phyloP scores from a whole-genome alignment of 2,888 invertebrate species.

The Synergus laeviventris region DNA sequence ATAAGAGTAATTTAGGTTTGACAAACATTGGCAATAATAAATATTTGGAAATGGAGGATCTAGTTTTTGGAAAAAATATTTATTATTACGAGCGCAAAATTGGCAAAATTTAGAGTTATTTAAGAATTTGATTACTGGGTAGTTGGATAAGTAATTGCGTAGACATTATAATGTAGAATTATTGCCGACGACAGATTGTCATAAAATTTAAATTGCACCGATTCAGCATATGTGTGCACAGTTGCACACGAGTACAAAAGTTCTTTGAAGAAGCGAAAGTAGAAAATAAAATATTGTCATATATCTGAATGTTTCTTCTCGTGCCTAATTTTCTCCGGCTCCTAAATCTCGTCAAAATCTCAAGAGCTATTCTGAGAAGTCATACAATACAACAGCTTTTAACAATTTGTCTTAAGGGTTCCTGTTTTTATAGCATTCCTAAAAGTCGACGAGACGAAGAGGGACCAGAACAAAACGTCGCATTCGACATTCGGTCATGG shows the following conservation, averaged over 20 bases:
- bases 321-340: neutral
- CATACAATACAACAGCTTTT: no score
- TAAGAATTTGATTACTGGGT: neutral
- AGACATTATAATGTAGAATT: neutral
- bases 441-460: neutral
- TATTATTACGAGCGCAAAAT: no score
- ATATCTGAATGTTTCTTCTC: neutral
- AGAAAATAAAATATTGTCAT: neutral
- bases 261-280: neutral
- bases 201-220: neutral
- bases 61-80: no score
- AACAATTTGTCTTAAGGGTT: neutral
- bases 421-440: constrained; percentile 8
- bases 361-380: neutral
- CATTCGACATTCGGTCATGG: neutral
- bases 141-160: neutral
- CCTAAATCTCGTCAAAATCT: neutral
- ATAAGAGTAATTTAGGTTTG: neutral
- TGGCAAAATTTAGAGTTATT: no score
- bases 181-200: neutral
- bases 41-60: no score
- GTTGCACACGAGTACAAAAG: neutral
- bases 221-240: neutral
- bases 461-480: neutral
- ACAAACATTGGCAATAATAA: no score